Conservation (phyloP, 2,113 vertebrate genomes). For the Cromileptes altivelis region DNA sequence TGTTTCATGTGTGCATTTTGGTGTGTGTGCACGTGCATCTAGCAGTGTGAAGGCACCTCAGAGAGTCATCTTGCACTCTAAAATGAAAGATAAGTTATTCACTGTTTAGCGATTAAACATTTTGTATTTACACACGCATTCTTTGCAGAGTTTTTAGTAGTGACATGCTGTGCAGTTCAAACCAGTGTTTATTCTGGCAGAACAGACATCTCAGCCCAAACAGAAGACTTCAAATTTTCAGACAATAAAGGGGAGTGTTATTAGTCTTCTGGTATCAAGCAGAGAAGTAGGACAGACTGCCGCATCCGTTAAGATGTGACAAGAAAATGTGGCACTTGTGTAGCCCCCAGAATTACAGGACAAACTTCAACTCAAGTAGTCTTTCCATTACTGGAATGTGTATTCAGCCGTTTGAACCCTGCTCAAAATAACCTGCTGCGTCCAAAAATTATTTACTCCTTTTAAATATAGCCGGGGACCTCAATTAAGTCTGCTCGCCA, state of each 20-base stretch:
- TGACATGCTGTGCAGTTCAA: constrained; percentile 37
- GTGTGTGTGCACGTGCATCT: constrained; percentile 15
- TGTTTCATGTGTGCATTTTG: constrained; percentile 45
- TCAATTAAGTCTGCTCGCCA: constrained; percentile 76
- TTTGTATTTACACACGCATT: constrained; percentile 35
- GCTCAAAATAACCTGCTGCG: constrained; percentile 66
- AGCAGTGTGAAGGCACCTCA: constrained; percentile 3
- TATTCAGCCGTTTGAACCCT: constrained; percentile 59
- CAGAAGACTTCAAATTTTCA: constrained; percentile 31
- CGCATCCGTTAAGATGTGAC: constrained; percentile 45
- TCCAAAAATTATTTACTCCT: constrained; percentile 76
- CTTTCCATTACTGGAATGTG: constrained; percentile 59
- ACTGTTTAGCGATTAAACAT: constrained; percentile 40
- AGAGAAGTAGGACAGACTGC: constrained; percentile 22
- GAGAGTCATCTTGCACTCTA: constrained; percentile 17
- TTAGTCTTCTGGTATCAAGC: constrained; percentile 45
- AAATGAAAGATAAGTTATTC: constrained; percentile 32
- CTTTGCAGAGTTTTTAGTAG: constrained; percentile 28
- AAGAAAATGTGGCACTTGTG: constrained; percentile 25
- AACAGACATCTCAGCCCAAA: constrained; percentile 47
- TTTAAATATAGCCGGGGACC: constrained; percentile 76
- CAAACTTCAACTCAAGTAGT: constrained; percentile 45
- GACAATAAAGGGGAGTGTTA: constrained; percentile 36
- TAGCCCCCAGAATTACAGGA: constrained; percentile 33
- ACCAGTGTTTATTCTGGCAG: constrained; percentile 51